These are phyloP conservation scores for Boloria selene DNA, from an alignment of 2,888 invertebrate species.

Conservation along the genomic window DNA sequence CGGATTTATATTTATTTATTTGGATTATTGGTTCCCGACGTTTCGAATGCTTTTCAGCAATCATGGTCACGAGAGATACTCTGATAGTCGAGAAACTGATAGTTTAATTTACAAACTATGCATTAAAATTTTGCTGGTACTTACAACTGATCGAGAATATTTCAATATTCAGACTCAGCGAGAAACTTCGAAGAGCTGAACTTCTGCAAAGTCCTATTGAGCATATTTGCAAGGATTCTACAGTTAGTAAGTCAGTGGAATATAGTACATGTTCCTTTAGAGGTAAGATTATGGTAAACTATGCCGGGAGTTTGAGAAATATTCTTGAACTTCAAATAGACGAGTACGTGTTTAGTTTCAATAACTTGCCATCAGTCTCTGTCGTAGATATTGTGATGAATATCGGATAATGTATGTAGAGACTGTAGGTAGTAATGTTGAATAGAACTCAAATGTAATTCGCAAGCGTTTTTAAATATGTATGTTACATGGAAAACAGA, in stretches of 20 bases:
- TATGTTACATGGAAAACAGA: too few species aligned
- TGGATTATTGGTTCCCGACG: too few species aligned
- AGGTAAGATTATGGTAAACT: background rate
- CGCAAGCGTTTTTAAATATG: too few species aligned
- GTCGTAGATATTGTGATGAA: constrained; percentile 24
- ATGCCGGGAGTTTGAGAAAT: too few species aligned
- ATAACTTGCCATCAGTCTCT: constrained; percentile 27
- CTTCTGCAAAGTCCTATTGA: constrained; percentile 9
- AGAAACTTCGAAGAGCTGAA: constrained; percentile 5
- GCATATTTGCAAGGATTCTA: constrained; percentile 5
- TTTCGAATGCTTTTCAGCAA: too few species aligned
- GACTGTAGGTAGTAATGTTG: constrained; percentile 10
- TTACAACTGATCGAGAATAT: constrained; percentile 9
- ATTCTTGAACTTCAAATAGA: background rate
- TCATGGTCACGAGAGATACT: too few species aligned
- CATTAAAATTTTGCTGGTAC: background rate
- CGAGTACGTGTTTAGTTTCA: constrained; percentile 11
- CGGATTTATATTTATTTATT: too few species aligned
- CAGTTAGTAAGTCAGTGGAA: background rate
- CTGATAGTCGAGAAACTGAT: too few species aligned
- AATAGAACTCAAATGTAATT: background rate
- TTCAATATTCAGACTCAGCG: constrained; percentile 9
- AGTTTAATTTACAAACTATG: too few species aligned
- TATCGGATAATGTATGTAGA: constrained; percentile 4
- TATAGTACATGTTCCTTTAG: background rate